Conservation (phyloP, 1,140 invertebrate species). For the Dendroctonus valens region DNA sequence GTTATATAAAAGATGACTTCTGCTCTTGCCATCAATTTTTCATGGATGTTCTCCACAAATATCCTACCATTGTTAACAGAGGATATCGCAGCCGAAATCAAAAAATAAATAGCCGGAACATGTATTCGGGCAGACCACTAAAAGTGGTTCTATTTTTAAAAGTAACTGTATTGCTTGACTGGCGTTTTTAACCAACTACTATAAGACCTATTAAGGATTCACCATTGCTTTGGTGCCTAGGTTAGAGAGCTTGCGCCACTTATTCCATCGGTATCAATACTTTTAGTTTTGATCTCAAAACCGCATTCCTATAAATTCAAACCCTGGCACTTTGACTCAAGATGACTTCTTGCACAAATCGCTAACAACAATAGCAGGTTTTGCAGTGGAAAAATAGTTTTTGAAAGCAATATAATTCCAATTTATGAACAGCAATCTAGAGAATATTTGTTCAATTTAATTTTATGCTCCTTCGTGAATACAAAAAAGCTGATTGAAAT, state of each 20-base stretch:
- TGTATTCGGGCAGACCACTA: conserved; percentile 15
- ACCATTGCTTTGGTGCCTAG: neutral
- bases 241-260: conserved; percentile 1
- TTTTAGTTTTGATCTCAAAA: neutral
- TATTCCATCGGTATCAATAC: neutral
- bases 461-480: neutral
- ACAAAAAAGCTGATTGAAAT: neutral
- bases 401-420: neutral
- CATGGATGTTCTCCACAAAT: conserved; percentile 18
- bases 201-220: neutral
- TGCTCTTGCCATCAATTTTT: conserved; percentile 17
- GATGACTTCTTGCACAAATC: neutral
- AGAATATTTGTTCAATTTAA: neutral
- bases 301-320: neutral
- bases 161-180: conserved; percentile 1
- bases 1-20: conserved; percentile 14
- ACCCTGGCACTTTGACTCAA: neutral
- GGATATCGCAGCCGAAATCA: conserved; percentile 8
- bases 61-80: conserved; percentile 21
- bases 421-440: conserved; percentile 1
- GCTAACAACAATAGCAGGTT: neutral
- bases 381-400: neutral
- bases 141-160: conserved; percentile 25
- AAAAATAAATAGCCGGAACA: conserved; percentile 17
- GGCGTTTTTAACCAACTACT: neutral